Conservation (phyloP, 2,888 invertebrate species). For the Ferrisia virgata region DNA sequence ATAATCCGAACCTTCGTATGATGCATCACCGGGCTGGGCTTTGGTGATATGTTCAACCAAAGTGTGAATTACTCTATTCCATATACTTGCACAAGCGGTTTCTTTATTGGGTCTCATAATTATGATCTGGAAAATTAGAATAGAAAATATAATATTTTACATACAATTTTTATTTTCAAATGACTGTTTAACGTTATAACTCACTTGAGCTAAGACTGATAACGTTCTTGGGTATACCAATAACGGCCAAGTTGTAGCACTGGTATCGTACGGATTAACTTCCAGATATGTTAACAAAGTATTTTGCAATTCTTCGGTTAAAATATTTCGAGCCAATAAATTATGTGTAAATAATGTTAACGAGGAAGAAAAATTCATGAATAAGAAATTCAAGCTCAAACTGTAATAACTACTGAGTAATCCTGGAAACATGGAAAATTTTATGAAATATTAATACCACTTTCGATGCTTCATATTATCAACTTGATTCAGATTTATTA, state of each 20-base stretch:
- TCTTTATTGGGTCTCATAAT: conserved; percentile 83
- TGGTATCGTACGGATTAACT: conserved; percentile 63
- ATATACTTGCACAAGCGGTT: conserved; percentile 83
- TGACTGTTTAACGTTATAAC: conserved; percentile 32
- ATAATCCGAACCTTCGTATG: conserved; percentile 64
- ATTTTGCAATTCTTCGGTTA: conserved; percentile 68
- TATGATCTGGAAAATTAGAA: conserved; percentile 41
- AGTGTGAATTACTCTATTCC: conserved; percentile 86
- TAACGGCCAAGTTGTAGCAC: conserved; percentile 67
- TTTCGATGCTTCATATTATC: neutral
- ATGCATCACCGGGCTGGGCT: conserved; percentile 62
- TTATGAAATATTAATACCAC: neutral
- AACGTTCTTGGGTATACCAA: conserved; percentile 74
- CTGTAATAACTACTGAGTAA: conserved; percentile 19
- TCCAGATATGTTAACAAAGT: conserved; percentile 70
- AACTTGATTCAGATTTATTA: neutral
- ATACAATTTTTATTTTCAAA: too few species aligned
- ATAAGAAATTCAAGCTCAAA: conserved; percentile 36
- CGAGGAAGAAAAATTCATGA: conserved; percentile 70
- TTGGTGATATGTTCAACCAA: conserved; percentile 77
- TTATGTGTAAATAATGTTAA: conserved; percentile 75
- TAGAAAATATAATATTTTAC: neutral
- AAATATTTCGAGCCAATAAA: conserved; percentile 67
- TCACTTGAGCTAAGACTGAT: conserved; percentile 76
- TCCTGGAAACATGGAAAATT: too few species aligned